phyloP scores from a whole-genome alignment of 2,113 vertebrate genomes.

The Calidris pugnax region DNA sequence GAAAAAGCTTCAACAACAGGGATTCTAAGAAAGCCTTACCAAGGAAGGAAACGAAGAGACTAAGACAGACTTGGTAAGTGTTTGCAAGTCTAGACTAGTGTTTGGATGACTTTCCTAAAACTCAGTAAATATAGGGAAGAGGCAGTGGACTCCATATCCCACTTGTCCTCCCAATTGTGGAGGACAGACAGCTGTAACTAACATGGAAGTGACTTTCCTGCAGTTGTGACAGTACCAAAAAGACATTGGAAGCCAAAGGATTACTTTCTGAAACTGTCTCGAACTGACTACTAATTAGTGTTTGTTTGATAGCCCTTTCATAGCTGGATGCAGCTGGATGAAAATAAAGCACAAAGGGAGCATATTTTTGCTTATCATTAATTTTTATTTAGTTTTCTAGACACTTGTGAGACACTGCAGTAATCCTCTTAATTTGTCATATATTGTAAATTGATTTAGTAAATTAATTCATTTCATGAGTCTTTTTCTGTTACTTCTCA shows the following conservation, averaged over 20 bases:
- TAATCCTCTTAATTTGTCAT: constrained; percentile 33
- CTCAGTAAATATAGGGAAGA: neutral
- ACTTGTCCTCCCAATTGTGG: too few species aligned
- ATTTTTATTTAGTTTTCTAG: constrained; percentile 28
- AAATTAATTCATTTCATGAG: neutral
- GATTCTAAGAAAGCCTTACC: neutral
- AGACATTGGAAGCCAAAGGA: neutral
- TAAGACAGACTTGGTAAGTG: neutral
- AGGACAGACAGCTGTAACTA: neutral
- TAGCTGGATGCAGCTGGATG: constrained; percentile 26
- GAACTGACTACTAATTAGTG: constrained; percentile 33
- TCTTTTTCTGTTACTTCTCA: neutral
- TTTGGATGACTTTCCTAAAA: neutral
- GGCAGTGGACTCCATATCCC: neutral
- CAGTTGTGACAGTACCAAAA: neutral
- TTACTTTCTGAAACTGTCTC: constrained; percentile 3
- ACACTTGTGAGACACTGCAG: neutral
- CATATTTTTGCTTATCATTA: constrained; percentile 1
- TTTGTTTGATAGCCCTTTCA: constrained; percentile 37
- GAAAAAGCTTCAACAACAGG: neutral
- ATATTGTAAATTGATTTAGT: constrained; percentile 14
- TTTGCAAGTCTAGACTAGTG: neutral
- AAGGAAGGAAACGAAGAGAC: neutral
- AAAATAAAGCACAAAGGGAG: constrained; percentile 29
- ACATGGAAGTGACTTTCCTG: too few species aligned